phyloP scores from a whole-genome alignment of 2,888 invertebrate species.

The Zygaena filipendulae region DNA sequence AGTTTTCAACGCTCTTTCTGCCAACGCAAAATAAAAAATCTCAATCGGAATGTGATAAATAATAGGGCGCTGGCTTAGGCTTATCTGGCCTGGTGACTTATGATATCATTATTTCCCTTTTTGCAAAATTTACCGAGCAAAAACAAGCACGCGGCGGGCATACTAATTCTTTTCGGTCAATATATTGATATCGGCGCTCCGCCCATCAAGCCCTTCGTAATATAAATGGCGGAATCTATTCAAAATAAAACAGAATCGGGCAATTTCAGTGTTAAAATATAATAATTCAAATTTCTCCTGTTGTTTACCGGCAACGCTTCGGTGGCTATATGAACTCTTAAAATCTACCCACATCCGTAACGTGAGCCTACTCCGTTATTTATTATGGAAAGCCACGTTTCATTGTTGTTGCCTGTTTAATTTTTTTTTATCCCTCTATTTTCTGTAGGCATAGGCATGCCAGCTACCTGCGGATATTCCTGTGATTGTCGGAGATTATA shows the following conservation, averaged over 20 bases:
- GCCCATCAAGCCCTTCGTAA: slow-evolving; percentile 11
- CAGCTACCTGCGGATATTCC: too few species aligned
- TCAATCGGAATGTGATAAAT: slow-evolving; percentile 49
- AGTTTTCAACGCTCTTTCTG: too few species aligned
- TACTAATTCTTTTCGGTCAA: slow-evolving; percentile 58
- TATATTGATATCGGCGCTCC: slow-evolving; percentile 43
- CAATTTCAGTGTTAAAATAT: slow-evolving; percentile 51
- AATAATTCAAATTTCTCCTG: slow-evolving; percentile 55
- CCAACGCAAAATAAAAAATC: slow-evolving; percentile 33
- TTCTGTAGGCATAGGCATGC: too few species aligned
- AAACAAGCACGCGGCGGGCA: slow-evolving; percentile 48
- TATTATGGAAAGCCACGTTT: slow-evolving; percentile 58
- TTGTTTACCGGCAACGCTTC: slow-evolving; percentile 50
- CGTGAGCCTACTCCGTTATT: slow-evolving; percentile 61
- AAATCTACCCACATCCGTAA: slow-evolving; percentile 61
- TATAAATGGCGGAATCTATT: slow-evolving; percentile 31
- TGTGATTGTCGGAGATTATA: slow-evolving; percentile 33
- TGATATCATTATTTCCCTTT: slow-evolving; percentile 63
- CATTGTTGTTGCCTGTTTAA: slow-evolving; percentile 60
- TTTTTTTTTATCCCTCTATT: slow-evolving; percentile 50
- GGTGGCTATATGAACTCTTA: slow-evolving; percentile 54
- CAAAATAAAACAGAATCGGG: slow-evolving; percentile 44
- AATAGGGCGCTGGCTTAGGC: slow-evolving; percentile 43
- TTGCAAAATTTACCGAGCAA: slow-evolving; percentile 51
- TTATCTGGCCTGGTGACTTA: slow-evolving; percentile 61